Evolutionary conservation across 1,140 invertebrate genomes (phyloP), one percentile per base, ranked within the genome.

Genomic region (Nasonia longicornis): DNA sequence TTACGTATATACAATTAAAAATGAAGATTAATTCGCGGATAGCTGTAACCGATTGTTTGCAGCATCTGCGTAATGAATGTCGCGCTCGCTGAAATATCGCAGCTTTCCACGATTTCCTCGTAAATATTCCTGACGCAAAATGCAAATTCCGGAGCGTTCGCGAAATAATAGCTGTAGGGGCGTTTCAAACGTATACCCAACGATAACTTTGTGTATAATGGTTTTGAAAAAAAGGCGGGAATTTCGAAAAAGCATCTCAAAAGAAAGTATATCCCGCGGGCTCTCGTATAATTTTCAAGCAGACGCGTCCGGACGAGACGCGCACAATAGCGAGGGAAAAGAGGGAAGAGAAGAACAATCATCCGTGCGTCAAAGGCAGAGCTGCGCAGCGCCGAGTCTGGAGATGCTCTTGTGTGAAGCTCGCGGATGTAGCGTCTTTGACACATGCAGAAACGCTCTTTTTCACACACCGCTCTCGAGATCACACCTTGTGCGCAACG

Each of bases 341-440:
- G 38, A 10, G 38, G 38, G 38, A 1, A 3, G 26, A 67, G 66
- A 67, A 31, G 66, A 67, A 67, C 66, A 67, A 67, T 67, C 66
- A 2, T 29, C 10, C 26, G 0, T 29, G 66, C 22, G 66, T 67
- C 29, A 67, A 67, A 67, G 29, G 66, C 26, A 31, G 66, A 26
- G 22, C 16, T 58, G 52, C 26, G 26, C 26, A 26, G 66, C 29
- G 66, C 20, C 8, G 66, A 58, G 52, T 12, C 66, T 12, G 66
- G 29, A 29, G 66, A 67, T 7, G 66, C 66, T 67, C 66, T 67
- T 29, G 66, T 29, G 66, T 67, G 66, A 7, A n/a, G n/a, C 66
- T 58, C 1, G 52, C 1, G 52, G 52, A 58, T 20, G 20, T 58
- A n/a, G 7, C 52, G 52, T 58, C 52, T 58, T 58, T 58, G 52